phyloP scores from a whole-genome alignment of 2,113 vertebrate species.

The Brienomyrus longianalis region DNA sequence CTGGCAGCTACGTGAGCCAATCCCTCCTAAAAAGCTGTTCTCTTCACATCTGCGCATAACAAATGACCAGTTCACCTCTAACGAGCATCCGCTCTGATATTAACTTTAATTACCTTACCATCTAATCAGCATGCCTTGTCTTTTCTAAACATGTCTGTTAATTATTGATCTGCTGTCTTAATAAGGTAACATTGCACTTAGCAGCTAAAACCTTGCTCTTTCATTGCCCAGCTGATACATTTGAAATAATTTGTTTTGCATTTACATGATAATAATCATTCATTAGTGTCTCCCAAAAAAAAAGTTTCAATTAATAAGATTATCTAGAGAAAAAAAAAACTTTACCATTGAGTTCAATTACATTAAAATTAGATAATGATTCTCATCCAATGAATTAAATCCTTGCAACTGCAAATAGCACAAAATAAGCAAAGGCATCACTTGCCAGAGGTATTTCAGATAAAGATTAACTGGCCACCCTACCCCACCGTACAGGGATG shows the following conservation, averaged over 20 bases:
- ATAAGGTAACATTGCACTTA: neutral
- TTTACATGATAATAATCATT: neutral
- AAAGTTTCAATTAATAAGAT: slow-evolving; percentile 5
- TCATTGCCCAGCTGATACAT: neutral
- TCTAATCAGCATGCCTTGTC: neutral
- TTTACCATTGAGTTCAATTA: slow-evolving; percentile 1
- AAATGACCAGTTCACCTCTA: neutral
- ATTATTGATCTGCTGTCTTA: neutral
- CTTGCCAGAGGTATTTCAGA: neutral
- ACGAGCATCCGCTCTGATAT: neutral
- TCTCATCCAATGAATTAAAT: slow-evolving; percentile 2
- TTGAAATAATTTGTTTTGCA: neutral
- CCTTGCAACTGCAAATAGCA: neutral
- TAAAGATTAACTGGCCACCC: neutral
- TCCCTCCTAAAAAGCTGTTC: neutral
- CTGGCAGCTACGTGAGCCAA: neutral
- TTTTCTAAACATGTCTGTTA: neutral
- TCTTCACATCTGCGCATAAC: neutral
- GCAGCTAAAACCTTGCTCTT: neutral
- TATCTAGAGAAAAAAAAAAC: neutral
- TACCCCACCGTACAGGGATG: neutral
- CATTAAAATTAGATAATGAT: neutral
- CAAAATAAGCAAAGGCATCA: neutral
- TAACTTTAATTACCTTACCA: neutral
- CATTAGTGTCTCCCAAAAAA: neutral